phyloP scores from a whole-genome alignment of 2,113 vertebrate genomes.

The Plecturocebus donacophilus region DNA sequence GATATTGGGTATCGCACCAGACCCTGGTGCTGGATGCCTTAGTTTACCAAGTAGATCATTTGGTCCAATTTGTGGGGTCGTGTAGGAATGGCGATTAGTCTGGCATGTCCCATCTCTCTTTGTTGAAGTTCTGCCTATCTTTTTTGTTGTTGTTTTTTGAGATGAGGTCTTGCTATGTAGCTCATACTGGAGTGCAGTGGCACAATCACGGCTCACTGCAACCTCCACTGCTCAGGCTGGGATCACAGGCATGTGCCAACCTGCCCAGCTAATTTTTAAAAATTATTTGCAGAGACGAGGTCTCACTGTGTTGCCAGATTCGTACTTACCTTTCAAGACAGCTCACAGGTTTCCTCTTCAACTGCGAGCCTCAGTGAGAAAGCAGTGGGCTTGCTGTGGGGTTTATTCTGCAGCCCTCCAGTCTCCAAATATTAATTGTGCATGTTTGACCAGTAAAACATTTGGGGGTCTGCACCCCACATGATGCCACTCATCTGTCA shows the following conservation, averaged over 20 bases:
- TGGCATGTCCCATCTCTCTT: not conserved
- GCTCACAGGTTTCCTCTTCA: not conserved
- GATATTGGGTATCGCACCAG: not conserved
- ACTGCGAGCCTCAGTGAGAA: not conserved
- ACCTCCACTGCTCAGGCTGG: too few relatives aligned
- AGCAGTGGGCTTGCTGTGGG: not conserved
- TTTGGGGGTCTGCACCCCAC: not conserved
- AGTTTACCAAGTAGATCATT: not conserved
- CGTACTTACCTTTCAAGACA: not conserved
- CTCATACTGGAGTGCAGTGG: too few relatives aligned
- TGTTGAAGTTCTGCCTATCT: not conserved
- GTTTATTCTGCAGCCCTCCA: not conserved
- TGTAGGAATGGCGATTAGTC: not conserved
- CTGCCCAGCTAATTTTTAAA: too few relatives aligned
- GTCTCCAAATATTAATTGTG: not conserved
- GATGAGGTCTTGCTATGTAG: too few relatives aligned
- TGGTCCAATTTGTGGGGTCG: not conserved
- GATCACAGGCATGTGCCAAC: too few relatives aligned
- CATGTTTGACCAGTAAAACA: not conserved
- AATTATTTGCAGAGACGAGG: too few relatives aligned
- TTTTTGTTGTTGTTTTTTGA: not conserved
- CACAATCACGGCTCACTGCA: too few relatives aligned
- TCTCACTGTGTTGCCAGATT: not conserved
- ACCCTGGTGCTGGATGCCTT: not conserved
- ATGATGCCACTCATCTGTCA: not conserved